Evolutionary conservation across 2,888 invertebrate species (phyloP).

Genomic region (Cheiracanthium punctorium): DNA sequence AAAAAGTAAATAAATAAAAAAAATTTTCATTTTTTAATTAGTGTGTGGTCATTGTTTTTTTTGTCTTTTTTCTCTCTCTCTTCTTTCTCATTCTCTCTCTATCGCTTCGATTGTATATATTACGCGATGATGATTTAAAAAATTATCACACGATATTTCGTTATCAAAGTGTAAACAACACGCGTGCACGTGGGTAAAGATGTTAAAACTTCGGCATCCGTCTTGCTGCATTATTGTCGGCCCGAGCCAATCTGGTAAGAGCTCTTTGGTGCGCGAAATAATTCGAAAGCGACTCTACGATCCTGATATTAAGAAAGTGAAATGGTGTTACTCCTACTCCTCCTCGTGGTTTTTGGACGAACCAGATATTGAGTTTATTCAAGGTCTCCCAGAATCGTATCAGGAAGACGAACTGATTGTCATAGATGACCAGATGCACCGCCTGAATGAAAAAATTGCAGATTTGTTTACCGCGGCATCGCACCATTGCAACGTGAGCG

Average conservation of each 20-base stretch:
- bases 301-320: neutral
- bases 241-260: constrained; percentile 22
- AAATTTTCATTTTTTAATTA: neutral
- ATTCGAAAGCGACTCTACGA: constrained; percentile 17
- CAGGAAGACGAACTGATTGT: constrained; percentile 23
- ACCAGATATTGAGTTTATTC: constrained; percentile 27
- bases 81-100: neutral
- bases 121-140: no score
- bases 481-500: constrained; percentile 30
- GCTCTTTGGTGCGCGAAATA: constrained; percentile 21
- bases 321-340: constrained; percentile 39
- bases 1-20: no score
- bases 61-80: neutral
- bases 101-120: no score
- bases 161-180: no score
- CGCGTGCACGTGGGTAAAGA: no score
- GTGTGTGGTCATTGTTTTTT: neutral
- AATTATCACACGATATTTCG: no score
- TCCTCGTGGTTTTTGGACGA: constrained; percentile 46
- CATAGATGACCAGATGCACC: constrained; percentile 36
- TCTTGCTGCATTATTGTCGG: no score
- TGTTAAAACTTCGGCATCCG: no score
- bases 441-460: neutral
- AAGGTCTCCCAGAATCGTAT: constrained; percentile 38
- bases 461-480: constrained; percentile 28